Percentiles rank a stretch among this genome's conserved stretches.
phyloP scores from a whole-genome alignment of 2,113 vertebrate genomes.

The Diadophis punctatus region DNA sequence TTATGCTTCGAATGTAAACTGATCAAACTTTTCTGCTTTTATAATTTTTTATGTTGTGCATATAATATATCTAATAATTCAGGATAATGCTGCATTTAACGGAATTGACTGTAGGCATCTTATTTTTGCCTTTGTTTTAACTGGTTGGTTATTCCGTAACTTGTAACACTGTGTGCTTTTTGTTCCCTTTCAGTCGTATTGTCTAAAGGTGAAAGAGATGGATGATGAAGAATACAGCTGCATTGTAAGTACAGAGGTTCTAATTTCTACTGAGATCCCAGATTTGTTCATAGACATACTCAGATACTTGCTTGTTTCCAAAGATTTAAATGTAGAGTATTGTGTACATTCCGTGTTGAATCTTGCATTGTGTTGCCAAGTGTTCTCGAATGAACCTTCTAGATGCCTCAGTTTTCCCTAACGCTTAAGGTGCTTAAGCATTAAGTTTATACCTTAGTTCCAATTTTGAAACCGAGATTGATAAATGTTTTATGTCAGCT shows the following conservation, averaged over 20 bases:
- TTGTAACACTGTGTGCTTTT: slow-evolving; percentile 19
- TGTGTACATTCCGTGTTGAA: background rate
- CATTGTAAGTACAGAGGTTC: slow-evolving; percentile 79
- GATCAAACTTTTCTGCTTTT: background rate
- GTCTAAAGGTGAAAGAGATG: slow-evolving; percentile 99
- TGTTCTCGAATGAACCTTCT: background rate
- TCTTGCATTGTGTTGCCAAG: background rate
- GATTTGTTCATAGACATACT: background rate
- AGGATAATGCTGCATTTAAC: background rate
- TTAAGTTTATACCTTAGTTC: background rate
- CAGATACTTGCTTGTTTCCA: accelerated
- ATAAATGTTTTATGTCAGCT: background rate
- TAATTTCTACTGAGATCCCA: background rate
- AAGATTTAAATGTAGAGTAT: background rate
- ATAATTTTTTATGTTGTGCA: background rate
- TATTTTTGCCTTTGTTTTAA: background rate
- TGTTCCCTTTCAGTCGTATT: slow-evolving; percentile 83
- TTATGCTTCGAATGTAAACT: background rate
- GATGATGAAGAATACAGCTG: slow-evolving; percentile 98
- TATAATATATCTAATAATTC: background rate
- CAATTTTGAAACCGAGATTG: background rate
- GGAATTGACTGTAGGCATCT: background rate
- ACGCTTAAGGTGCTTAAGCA: background rate
- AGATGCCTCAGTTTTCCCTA: background rate
- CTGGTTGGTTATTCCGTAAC: background rate